Evolutionary conservation across 2,888 invertebrate genomes (phyloP).

Genomic region (Carabus problematicus): DNA sequence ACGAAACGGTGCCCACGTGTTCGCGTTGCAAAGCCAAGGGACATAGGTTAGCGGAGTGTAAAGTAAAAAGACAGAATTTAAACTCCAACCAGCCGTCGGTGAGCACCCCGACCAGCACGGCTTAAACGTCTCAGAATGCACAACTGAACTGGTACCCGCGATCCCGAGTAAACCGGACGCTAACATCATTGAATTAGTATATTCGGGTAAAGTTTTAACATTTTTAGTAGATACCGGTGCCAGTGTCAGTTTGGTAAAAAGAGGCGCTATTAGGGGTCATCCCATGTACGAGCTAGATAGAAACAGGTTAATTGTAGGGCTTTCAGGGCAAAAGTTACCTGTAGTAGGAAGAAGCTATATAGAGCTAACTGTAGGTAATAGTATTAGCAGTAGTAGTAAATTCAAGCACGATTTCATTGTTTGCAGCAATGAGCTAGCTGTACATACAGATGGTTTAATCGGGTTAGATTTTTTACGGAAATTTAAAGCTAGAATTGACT

Average conservation of each 20-base stretch:
- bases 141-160: neutral
- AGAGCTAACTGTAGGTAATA: neutral
- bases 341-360: neutral
- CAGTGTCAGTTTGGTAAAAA: constrained; percentile 1
- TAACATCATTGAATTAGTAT: neutral
- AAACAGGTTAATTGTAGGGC: neutral
- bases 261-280: neutral
- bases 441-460: constrained; percentile 13
- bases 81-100: constrained; percentile 5
- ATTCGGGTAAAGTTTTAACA: neutral
- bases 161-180: neutral
- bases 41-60: neutral
- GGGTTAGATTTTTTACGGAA: no score
- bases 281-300: neutral
- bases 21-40: neutral
- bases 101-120: constrained; percentile 4
- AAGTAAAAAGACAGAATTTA: neutral
- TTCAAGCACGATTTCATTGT: neutral
- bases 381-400: neutral
- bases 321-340: constrained; percentile 1
- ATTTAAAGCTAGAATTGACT: no score
- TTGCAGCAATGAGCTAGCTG: neutral
- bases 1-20: neutral
- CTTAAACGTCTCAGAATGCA: neutral
- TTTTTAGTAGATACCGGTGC: constrained; percentile 1